phyloP scores from a whole-genome alignment of 2,113 vertebrate species.

The Saimiri boliviensis region DNA sequence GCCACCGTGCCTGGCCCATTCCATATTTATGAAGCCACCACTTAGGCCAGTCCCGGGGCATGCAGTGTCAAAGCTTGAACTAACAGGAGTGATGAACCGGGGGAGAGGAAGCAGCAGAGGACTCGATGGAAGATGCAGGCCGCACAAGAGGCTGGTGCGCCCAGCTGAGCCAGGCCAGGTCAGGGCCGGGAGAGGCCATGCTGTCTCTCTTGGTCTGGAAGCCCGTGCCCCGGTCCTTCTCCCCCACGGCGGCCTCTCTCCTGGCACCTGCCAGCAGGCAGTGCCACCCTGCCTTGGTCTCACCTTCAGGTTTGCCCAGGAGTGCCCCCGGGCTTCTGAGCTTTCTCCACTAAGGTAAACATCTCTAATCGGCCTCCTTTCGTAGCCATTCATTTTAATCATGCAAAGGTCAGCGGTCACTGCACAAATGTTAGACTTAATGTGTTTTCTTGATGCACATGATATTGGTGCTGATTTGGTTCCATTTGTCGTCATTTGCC shows the following conservation, averaged over 20 bases:
- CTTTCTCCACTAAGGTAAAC: background rate
- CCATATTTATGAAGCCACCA: background rate
- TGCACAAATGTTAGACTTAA: constrained; percentile 63
- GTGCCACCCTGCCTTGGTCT: background rate
- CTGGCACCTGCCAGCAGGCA: background rate
- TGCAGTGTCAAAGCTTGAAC: too few relatives aligned
- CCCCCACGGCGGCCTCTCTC: background rate
- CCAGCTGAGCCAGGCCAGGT: background rate
- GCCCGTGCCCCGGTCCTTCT: background rate
- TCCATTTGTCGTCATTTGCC: constrained; percentile 23
- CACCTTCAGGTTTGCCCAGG: background rate
- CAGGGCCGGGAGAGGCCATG: background rate
- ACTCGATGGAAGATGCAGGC: background rate
- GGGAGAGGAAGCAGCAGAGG: too few relatives aligned
- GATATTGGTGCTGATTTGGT: background rate
- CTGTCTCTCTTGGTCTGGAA: background rate
- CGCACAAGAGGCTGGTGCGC: background rate
- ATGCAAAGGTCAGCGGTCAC: constrained; percentile 73
- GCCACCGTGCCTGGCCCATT: too few relatives aligned
- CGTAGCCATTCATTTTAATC: constrained; percentile 46
- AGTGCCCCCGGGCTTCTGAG: background rate
- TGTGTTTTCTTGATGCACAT: constrained; percentile 62
- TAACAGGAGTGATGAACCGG: rapidly evolving
- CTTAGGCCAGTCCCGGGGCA: background rate
- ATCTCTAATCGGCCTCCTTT: constrained; percentile 45